These are phyloP conservation scores for Pegea sp. DNA, from an alignment of 23 tunicate species.

Conservation along the genomic window DNA sequence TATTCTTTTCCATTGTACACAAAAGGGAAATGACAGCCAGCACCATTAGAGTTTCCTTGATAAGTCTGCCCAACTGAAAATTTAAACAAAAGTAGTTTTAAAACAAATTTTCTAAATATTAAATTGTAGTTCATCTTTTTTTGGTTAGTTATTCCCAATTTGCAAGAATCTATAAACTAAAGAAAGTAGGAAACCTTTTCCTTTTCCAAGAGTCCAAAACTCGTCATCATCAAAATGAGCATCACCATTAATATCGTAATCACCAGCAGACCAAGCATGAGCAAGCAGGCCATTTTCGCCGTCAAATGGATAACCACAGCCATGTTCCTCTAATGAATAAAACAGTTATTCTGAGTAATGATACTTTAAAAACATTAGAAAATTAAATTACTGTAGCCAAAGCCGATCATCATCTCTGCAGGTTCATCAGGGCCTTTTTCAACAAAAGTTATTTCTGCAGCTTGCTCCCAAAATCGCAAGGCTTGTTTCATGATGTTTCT, in stretches of 20 bases:
- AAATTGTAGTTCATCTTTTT: too few species aligned
- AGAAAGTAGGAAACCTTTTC: too few species aligned
- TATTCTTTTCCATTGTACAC: constrained; percentile 58
- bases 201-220: constrained; percentile 92
- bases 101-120: too few species aligned
- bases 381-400: constrained; percentile 59
- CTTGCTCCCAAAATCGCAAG: constrained; percentile 87
- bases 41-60: constrained; percentile 84
- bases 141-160: too few species aligned
- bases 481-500: too few species aligned
- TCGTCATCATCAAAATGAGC: constrained; percentile 96
- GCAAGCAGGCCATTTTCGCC: constrained; percentile 68
- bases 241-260: constrained; percentile 43
- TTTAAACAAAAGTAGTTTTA: too few species aligned
- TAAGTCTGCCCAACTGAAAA: too few species aligned
- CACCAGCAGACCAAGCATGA: constrained; percentile 82
- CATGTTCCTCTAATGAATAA: constrained; percentile 89
- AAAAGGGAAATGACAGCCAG: constrained; percentile 62
- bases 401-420: constrained; percentile 65
- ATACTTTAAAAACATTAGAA: too few species aligned
- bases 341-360: too few species aligned
- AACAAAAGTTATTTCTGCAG: constrained; percentile 43
- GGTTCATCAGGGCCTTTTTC: constrained; percentile 9
- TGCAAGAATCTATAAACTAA: too few species aligned
- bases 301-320: constrained; percentile 92